A percentile compares a stretch with the other conserved stretches of the same genome.
Conservation (phyloP, 2,888 invertebrate genomes). For the Osedax fenrisi region DNA sequence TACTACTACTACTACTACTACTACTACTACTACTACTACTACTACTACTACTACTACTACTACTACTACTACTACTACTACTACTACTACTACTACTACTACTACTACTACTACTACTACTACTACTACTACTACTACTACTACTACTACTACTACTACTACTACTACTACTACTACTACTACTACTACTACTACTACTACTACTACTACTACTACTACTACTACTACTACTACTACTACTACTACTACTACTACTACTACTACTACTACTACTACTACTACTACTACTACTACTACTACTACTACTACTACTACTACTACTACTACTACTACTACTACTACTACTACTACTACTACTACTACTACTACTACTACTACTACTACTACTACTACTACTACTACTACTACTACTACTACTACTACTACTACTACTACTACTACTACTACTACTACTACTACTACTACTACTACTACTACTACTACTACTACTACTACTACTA, state of each 20-base stretch:
- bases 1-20: background rate
- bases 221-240: background rate
- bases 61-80: background rate
- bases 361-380: slow-evolving; percentile 2
- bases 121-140: background rate
- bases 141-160: background rate
- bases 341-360: background rate
- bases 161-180: background rate
- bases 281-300: background rate
- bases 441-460: slow-evolving; percentile 2
- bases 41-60: background rate
- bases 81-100: background rate
- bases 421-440: slow-evolving; percentile 2
- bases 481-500: background rate
- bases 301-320: background rate
- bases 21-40: background rate
- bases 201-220: background rate
- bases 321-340: slow-evolving; percentile 2
- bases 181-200: background rate
- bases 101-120: slow-evolving; percentile 1
- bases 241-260: slow-evolving; percentile 1
- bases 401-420: background rate
- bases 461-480: slow-evolving; percentile 10
- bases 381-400: background rate
- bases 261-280: background rate